Percentiles rank a stretch among this genome's conserved stretches.
These are phyloP conservation scores for Bombycilla garrulus DNA, from an alignment of 2,113 vertebrate species.

Conservation along the genomic window DNA sequence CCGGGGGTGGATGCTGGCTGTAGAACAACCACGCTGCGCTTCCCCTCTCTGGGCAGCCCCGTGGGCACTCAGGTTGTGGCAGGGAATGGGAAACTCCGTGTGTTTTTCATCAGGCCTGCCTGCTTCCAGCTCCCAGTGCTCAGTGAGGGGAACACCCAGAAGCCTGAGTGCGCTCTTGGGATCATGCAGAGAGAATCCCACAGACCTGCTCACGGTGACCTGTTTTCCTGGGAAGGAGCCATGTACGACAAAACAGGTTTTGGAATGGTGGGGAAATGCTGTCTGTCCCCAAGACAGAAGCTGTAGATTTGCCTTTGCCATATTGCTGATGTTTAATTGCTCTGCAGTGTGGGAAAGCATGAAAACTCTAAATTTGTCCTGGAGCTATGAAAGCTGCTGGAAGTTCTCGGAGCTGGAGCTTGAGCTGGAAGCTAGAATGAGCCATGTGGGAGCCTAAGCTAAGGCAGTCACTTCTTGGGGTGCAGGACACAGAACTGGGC, in stretches of 20 bases:
- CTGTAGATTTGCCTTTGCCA: not conserved
- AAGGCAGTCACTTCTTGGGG: rapidly evolving
- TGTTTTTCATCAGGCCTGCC: not conserved
- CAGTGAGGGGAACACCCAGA: not conserved
- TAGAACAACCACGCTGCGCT: rapidly evolving
- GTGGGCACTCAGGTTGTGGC: rapidly evolving
- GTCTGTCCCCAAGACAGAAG: not conserved
- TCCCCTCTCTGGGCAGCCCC: not conserved
- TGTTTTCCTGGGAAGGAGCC: not conserved
- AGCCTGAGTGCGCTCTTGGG: not conserved
- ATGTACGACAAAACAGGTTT: not conserved
- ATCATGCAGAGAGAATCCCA: not conserved
- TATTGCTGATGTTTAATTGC: not conserved
- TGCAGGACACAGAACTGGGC: rapidly evolving
- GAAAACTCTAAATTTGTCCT: not conserved
- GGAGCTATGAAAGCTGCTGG: not conserved
- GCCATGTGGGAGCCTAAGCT: not conserved
- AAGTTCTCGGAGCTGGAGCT: not conserved
- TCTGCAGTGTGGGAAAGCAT: not conserved
- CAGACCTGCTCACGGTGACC: rapidly evolving
- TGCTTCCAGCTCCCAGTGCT: rapidly evolving
- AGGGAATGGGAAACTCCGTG: rapidly evolving
- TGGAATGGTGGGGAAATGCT: not conserved
- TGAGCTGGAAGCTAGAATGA: not conserved
- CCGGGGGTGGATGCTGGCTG: rapidly evolving